Evolutionary conservation across 2,888 invertebrate species (phyloP).

Genomic region (Temnothorax ravouxi): DNA sequence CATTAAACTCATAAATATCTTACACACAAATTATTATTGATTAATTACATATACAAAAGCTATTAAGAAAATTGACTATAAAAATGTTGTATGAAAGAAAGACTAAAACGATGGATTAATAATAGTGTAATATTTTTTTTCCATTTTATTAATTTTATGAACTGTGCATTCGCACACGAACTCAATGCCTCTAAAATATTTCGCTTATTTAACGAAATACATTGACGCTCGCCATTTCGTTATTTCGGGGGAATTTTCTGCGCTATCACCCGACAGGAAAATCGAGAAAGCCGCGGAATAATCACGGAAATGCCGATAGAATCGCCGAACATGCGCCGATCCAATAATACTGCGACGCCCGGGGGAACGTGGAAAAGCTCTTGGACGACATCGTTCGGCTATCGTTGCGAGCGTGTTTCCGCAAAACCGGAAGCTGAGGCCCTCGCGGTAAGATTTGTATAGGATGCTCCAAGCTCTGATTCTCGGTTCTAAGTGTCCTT

Average conservation of each 20-base stretch:
- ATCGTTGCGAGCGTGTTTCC: conserved; percentile 65
- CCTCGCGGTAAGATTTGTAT: conserved; percentile 76
- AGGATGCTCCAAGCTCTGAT: conserved; percentile 63
- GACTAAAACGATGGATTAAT: neutral
- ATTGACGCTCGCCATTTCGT: conserved; percentile 13
- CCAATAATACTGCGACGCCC: conserved; percentile 61
- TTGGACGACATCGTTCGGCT: conserved; percentile 72
- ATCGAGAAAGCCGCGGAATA: conserved; percentile 43
- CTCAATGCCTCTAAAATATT: neutral
- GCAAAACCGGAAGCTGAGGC: conserved; percentile 66
- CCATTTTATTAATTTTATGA: neutral
- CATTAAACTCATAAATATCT: neutral
- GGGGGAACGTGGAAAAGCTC: conserved; percentile 64
- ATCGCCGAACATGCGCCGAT: conserved; percentile 52
- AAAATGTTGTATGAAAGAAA: neutral
- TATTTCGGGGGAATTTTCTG: conserved; percentile 7
- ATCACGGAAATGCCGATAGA: conserved; percentile 49
- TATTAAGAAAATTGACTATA: neutral
- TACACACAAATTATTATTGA: neutral
- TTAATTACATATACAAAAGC: neutral
- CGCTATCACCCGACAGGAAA: conserved; percentile 7
- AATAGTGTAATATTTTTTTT: neutral
- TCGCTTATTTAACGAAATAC: neutral
- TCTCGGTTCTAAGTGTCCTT: conserved; percentile 79
- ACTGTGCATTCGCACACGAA: neutral